Evolutionary conservation across 1,140 invertebrate genomes (phyloP).

Genomic region (Drosophila tani): DNA sequence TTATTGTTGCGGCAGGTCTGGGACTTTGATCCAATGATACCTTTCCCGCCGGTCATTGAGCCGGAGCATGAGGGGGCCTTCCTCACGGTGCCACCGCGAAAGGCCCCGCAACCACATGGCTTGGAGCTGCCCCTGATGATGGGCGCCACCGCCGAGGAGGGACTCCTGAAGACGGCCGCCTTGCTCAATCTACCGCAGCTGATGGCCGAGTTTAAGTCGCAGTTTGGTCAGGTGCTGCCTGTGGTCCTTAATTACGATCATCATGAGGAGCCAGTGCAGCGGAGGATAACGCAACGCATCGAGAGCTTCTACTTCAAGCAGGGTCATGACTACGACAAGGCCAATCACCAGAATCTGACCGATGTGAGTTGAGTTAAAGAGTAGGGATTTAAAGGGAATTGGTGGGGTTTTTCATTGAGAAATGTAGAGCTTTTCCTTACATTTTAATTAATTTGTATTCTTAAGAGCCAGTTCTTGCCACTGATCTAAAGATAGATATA

Average conservation of each 20-base stretch:
- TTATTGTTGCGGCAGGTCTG: constrained; percentile 86
- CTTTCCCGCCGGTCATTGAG: constrained; percentile 90
- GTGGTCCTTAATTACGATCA: constrained; percentile 88
- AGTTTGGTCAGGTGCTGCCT: constrained; percentile 87
- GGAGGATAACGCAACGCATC: constrained; percentile 86
- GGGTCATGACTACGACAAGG: constrained; percentile 85
- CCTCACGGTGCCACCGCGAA: constrained; percentile 86
- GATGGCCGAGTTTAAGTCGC: constrained; percentile 86
- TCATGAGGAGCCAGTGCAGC: constrained; percentile 84
- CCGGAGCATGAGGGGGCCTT: constrained; percentile 89
- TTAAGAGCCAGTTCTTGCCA: too few species aligned
- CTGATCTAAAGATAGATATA: too few species aligned
- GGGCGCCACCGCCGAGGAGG: constrained; percentile 89
- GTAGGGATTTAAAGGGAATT: too few species aligned
- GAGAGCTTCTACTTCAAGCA: constrained; percentile 87
- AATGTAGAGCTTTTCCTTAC: too few species aligned
- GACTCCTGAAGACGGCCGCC: constrained; percentile 87
- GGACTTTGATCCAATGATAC: constrained; percentile 90
- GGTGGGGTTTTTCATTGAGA: too few species aligned
- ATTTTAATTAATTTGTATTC: too few species aligned
- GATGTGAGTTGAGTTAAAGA: constrained; percentile 85
- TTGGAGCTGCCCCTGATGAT: constrained; percentile 88
- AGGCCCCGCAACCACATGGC: constrained; percentile 85
- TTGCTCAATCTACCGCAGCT: constrained; percentile 80
- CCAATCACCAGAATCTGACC: constrained; percentile 85